Conservation (phyloP, 2,888 invertebrate species). For the Caenorhabditis becei region DNA sequence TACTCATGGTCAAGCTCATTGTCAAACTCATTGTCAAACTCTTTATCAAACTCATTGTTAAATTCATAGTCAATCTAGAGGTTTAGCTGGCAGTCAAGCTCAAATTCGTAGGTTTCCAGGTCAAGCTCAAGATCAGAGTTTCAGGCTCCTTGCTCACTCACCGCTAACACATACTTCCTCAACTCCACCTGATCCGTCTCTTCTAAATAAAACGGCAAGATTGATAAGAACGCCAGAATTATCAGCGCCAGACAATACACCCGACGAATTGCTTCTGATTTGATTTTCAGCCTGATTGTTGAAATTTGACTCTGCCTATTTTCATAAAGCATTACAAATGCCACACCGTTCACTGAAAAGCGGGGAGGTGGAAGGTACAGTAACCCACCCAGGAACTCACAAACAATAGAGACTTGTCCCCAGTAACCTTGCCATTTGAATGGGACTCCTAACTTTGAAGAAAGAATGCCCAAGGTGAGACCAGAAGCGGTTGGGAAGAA, state of each 20-base stretch:
- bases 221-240: not conserved
- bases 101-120: too few relatives aligned
- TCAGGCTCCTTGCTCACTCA: too few relatives aligned
- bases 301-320: conserved; percentile 49
- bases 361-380: not conserved
- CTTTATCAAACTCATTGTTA: too few relatives aligned
- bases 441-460: conserved; percentile 1
- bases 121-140: too few relatives aligned
- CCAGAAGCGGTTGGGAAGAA: conserved; percentile 46
- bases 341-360: conserved; percentile 19
- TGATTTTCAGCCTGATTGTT: conserved; percentile 43
- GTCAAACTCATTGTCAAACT: too few relatives aligned
- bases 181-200: conserved; percentile 37
- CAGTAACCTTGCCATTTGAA: conserved; percentile 46
- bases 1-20: too few relatives aligned
- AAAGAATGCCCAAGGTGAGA: conserved; percentile 26
- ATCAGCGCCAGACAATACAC: conserved; percentile 10
- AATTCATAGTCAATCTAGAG: too few relatives aligned
- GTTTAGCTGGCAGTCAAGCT: too few relatives aligned
- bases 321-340: conserved; percentile 38
- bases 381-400: conserved; percentile 29
- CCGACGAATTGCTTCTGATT: not conserved
- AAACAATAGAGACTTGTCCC: conserved; percentile 30
- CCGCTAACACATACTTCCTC: conserved; percentile 16
- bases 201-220: conserved; percentile 42